These are phyloP conservation scores for Hyalella azteca DNA, from an alignment of 2,888 invertebrate species.

Conservation along the genomic window DNA sequence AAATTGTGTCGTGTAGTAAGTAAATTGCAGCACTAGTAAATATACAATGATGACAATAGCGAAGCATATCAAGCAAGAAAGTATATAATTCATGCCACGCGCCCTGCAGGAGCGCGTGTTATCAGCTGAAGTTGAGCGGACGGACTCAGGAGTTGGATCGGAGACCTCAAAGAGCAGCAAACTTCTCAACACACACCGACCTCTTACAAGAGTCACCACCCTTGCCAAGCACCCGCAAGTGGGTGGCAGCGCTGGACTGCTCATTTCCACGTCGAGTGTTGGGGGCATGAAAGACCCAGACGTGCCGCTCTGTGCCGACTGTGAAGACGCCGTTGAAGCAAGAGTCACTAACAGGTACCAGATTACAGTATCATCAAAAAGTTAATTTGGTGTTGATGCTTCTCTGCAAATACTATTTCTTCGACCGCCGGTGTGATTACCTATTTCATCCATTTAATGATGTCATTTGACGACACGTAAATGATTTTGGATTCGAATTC, in stretches of 20 bases:
- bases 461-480: no score
- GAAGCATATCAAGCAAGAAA: neutral
- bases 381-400: no score
- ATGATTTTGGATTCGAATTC: no score
- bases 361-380: no score
- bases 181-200: slow-evolving; percentile 34
- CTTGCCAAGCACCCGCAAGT: slow-evolving; percentile 41
- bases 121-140: slow-evolving; percentile 67
- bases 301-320: slow-evolving; percentile 83
- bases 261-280: slow-evolving; percentile 13
- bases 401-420: no score
- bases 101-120: slow-evolving; percentile 73
- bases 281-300: slow-evolving; percentile 66
- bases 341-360: slow-evolving; percentile 72
- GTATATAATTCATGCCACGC: neutral
- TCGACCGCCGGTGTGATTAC: no score
- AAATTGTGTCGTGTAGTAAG: neutral
- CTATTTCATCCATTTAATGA: no score
- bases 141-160: slow-evolving; percentile 59
- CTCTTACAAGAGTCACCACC: slow-evolving; percentile 20
- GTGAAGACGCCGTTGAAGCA: slow-evolving; percentile 80
- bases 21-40: neutral
- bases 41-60: neutral
- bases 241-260: slow-evolving; percentile 25
- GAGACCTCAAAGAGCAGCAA: slow-evolving; percentile 55